These are phyloP conservation scores for Acestrorhynchus altus DNA, from an alignment of 2,797 vertebrate genomes.

Conservation along the genomic window DNA sequence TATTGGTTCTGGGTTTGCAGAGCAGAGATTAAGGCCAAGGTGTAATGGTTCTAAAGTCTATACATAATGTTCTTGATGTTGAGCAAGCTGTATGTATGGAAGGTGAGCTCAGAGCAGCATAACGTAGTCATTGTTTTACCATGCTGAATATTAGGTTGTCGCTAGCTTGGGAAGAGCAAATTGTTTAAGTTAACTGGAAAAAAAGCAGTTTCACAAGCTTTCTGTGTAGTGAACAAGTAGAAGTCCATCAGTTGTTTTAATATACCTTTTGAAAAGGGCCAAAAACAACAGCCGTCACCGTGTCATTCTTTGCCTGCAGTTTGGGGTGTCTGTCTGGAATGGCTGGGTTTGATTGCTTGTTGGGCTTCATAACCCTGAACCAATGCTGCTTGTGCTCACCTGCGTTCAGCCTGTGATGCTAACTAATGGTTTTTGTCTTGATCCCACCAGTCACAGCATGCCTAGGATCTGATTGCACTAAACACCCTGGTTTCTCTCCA, in stretches of 20 bases:
- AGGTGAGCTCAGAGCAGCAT: not conserved
- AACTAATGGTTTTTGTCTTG: constrained; percentile 1
- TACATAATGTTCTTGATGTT: constrained; percentile 21
- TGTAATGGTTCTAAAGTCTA: not conserved
- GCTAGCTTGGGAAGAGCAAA: constrained; percentile 20
- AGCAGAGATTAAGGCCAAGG: constrained; percentile 1
- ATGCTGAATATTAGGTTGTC: constrained; percentile 46
- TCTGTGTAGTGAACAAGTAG: not conserved
- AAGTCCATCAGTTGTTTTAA: not conserved
- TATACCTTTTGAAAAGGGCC: constrained; percentile 12
- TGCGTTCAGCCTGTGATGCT: constrained; percentile 21
- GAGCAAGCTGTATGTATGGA: not conserved
- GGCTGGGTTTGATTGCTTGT: not conserved
- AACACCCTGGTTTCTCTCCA: constrained; percentile 40
- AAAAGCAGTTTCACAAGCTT: not conserved
- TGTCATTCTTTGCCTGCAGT: constrained; percentile 4
- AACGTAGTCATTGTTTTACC: not conserved
- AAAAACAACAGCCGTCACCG: not conserved
- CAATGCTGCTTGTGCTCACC: constrained; percentile 35
- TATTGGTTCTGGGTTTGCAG: constrained; percentile 6
- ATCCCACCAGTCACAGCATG: constrained; percentile 39
- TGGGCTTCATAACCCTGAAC: constrained; percentile 1
- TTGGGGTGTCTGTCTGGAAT: not conserved
- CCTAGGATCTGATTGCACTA: constrained; percentile 52
- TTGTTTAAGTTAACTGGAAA: constrained; percentile 33